Conservation (phyloP, 2,797 vertebrate species). For the Channallabes apus region DNA sequence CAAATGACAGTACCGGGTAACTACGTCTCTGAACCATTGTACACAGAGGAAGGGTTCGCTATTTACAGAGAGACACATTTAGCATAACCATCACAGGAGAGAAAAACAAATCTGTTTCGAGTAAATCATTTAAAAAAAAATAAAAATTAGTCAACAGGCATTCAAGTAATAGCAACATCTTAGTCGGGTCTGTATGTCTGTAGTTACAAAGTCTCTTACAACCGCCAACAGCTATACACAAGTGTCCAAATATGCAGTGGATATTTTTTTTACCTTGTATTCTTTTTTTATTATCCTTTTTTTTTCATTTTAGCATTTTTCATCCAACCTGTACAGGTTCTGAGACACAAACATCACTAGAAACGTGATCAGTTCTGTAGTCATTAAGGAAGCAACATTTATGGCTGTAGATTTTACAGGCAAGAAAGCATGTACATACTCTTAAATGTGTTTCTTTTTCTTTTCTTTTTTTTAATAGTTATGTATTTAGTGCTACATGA, state of each 20-base stretch:
- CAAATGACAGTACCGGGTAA: constrained; percentile 91
- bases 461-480: constrained; percentile 18
- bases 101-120: constrained; percentile 76
- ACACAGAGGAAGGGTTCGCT: constrained; percentile 81
- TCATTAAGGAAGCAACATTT: constrained; percentile 82
- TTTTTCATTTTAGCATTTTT: constrained; percentile 15
- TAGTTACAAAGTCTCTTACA: constrained; percentile 63
- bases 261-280: constrained; percentile 58
- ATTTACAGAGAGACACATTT: constrained; percentile 87
- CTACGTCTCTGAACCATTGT: constrained; percentile 86
- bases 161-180: constrained; percentile 88
- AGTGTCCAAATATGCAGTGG: constrained; percentile 65
- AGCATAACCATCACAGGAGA: constrained; percentile 80
- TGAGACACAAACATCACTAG: constrained; percentile 21
- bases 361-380: constrained; percentile 58
- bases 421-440: constrained; percentile 63
- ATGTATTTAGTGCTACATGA: constrained; percentile 53
- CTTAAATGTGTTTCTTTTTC: constrained; percentile 34
- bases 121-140: constrained; percentile 66
- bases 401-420: constrained; percentile 85
- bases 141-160: constrained; percentile 82
- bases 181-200: constrained; percentile 71
- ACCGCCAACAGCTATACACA: constrained; percentile 80
- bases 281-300: constrained; percentile 54
- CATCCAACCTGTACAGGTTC: constrained; percentile 32